Evolutionary conservation across 1,140 invertebrate species (phyloP).

Genomic region (Hyles euphorbiae): DNA sequence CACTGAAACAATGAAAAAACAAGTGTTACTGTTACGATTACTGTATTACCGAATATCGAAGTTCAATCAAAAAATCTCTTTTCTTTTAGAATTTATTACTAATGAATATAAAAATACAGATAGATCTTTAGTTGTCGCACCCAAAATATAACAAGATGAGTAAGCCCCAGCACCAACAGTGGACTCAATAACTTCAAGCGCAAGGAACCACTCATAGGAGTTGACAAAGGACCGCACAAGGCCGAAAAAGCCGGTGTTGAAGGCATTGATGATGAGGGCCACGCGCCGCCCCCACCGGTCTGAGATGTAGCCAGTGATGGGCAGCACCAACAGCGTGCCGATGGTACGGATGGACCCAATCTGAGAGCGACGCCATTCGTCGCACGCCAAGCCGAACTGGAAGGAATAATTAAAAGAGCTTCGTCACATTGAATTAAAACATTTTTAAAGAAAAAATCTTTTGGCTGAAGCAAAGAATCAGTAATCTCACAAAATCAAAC

Average conservation of each 20-base stretch:
- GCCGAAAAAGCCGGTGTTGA: constrained; percentile 78
- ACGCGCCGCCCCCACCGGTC: constrained; percentile 80
- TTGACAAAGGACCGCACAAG: constrained; percentile 80
- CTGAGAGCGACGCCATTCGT: constrained; percentile 82
- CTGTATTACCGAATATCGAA: no score
- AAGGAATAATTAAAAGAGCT: constrained; percentile 11
- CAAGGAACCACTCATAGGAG: constrained; percentile 79
- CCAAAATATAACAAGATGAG: constrained; percentile 68
- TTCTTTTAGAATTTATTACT: no score
- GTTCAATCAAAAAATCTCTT: no score
- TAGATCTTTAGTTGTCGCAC: constrained; percentile 23
- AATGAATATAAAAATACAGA: no score
- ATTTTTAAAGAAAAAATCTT: no score
- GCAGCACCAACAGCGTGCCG: constrained; percentile 82
- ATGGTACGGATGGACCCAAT: constrained; percentile 83
- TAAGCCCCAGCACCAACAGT: constrained; percentile 69
- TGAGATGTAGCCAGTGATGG: constrained; percentile 81
- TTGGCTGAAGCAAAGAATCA: no score
- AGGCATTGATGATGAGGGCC: constrained; percentile 77
- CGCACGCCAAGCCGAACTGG: constrained; percentile 62
- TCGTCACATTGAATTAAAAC: no score
- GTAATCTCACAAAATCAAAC: no score
- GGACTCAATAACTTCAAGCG: constrained; percentile 81
- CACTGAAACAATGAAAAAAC: constrained; percentile 57
- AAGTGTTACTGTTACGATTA: background rate